Evolutionary conservation across 1,140 invertebrate species (phyloP), one percentile per base, ranked within the genome.

Genomic region (Tigriopus japonicus): DNA sequence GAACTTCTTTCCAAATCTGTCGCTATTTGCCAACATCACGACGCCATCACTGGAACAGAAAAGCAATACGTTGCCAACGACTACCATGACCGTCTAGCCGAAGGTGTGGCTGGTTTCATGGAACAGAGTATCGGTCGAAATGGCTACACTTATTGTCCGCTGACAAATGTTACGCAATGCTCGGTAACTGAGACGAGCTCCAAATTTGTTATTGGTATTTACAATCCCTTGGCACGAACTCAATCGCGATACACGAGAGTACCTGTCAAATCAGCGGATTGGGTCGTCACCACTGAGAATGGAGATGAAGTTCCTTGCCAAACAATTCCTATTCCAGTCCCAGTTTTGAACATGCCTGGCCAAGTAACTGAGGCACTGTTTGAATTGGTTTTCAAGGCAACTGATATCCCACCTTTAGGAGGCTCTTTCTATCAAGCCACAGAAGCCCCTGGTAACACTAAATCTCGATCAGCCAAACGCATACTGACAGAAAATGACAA

Each of bases 31-130:
- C 79, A 81, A 64, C 79, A 81, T 71, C 80, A 81, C 66, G 80
- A 81, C 69, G 79, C 75, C 23, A 72, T 80, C 5, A 77, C 66
- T 1, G 74, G 90, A 74, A 95, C 90, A 0, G 89, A 89, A 67
- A 91, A 92, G 67, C 81, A 94, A 71, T 79, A 86, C 52, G 90
- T 94, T 0, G 82, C 87, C 0, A 66, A 80, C 7, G 92, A 98
- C 71, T 98, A 98, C 70, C 70, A 80, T 77, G 73, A 80, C 63
- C 74, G 83, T 63, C 70, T 91, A 7, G 70, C 74, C 10, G 72
- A 76, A 63, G 83, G 80, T 0, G 72, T 82, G 0, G 70, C 73
- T 7, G 71, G 71, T 51, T 80, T 79, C 64, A 17, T 51, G 45
- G 10, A 10, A 51, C 45, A 51, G 10, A 51, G 21, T 51, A 51